Evolutionary conservation across 2,113 vertebrate species (phyloP).

Genomic region (Pseudorasbora parva): DNA sequence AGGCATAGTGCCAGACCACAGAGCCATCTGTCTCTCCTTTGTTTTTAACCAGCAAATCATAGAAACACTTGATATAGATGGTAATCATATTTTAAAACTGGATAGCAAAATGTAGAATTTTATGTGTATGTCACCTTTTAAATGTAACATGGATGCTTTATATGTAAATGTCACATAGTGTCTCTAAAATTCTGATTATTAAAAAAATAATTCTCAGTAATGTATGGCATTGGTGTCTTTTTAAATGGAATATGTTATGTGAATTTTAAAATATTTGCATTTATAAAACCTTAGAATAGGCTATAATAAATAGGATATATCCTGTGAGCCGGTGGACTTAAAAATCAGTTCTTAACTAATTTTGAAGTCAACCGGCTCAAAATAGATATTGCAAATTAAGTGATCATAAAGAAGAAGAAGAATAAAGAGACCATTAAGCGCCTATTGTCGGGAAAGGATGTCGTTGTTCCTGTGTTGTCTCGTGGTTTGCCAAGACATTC

Average conservation of each 20-base stretch:
- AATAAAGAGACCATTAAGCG: too few relatives aligned
- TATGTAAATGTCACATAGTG: neutral
- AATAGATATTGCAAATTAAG: too few relatives aligned
- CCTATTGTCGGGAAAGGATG: too few relatives aligned
- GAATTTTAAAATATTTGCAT: neutral
- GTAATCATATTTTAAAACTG: neutral
- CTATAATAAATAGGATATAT: too few relatives aligned
- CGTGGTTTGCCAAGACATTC: neutral
- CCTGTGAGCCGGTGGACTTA: too few relatives aligned
- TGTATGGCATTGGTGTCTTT: neutral
- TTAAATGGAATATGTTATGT: too few relatives aligned
- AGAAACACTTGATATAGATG: neutral
- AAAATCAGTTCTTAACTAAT: too few relatives aligned
- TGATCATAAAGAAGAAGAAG: too few relatives aligned
- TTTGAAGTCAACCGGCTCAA: too few relatives aligned
- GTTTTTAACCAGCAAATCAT: constrained; percentile 4
- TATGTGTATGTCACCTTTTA: neutral
- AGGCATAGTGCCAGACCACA: constrained; percentile 46
- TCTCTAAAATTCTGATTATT: neutral
- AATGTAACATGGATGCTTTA: neutral
- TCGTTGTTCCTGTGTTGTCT: neutral
- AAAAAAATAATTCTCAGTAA: neutral
- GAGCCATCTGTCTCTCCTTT: neutral
- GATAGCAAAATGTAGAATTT: neutral
- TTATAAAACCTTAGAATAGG: too few relatives aligned